These are phyloP conservation scores for Gadopsis bispinosus DNA, from an alignment of 2,797 vertebrate genomes.

Conservation along the genomic window DNA sequence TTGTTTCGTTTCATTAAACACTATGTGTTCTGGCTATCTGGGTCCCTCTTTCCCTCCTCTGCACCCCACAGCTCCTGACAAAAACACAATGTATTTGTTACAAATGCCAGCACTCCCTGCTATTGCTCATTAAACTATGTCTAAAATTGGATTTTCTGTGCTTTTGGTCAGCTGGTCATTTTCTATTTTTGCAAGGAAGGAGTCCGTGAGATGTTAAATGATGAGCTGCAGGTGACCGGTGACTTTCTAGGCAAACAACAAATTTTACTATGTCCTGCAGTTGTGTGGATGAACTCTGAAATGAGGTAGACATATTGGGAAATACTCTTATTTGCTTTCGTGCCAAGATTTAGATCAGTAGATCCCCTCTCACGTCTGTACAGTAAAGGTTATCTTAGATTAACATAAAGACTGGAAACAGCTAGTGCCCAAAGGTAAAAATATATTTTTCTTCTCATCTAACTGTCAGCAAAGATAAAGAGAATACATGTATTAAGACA, in stretches of 20 bases:
- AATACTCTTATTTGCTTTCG: not conserved
- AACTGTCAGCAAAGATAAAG: not conserved
- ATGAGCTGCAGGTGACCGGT: not conserved
- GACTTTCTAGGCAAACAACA: not conserved
- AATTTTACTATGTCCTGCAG: not conserved
- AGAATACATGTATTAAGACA: not conserved
- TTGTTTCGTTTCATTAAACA: no score
- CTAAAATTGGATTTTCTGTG: not conserved
- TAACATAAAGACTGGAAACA: not conserved
- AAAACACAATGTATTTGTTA: not conserved
- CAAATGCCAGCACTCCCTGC: not conserved
- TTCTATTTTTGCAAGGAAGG: not conserved
- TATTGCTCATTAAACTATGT: not conserved
- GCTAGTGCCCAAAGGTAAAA: not conserved
- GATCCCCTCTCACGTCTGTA: not conserved
- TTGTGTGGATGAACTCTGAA: not conserved
- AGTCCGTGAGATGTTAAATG: not conserved
- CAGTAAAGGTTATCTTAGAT: not conserved
- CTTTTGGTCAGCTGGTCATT: not conserved
- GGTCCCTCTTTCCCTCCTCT: no score
- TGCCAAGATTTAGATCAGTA: slow-evolving; percentile 3
- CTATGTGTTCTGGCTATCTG: no score
- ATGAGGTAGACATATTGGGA: slow-evolving; percentile 8
- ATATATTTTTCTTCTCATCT: not conserved
- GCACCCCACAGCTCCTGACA: no score